Evolutionary conservation across 2,888 invertebrate genomes (phyloP), one percentile per base, ranked within the genome.

Genomic region (Heliconius hortense): DNA sequence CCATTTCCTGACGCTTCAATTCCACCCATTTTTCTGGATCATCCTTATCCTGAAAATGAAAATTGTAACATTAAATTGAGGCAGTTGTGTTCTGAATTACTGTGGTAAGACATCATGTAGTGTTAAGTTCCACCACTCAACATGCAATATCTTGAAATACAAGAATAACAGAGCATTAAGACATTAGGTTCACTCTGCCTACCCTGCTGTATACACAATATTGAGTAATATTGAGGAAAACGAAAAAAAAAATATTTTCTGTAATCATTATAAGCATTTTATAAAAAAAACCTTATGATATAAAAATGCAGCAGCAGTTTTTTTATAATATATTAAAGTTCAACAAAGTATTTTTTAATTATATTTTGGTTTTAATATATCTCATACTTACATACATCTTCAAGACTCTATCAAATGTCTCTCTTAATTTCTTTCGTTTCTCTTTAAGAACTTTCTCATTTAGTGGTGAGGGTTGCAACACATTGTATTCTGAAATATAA

Each of bases 361-460:
- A 8, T 35, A 4, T 43, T 43, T 43, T 43, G 15, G 4, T 43
- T 15, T 15, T 43, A 28, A 24, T 64, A 28, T 24, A 48, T 18
- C 18, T 15, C 24, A 72, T 95, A 96, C 97, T 96, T 96, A 98
- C 98, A 96, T 99, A 98, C 95, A 99, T 97, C 91, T 97, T 96
- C 88, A 98, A 95, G 59, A 99, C 98, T 84, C 99, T 95, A 82
- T 98, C 98, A 90, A 99, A 96, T 2, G 99, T 99, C 89, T 99
- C 99, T 89, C 97, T 96, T 59, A 99, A 94, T 88, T 99, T 99
- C 89, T 98, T 98, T 79, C 99, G 94, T 90, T 99, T 99, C 85
- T 99, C 99, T 88, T 98, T 98, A 70, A 99, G 92, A 1, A 99
- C 99, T 94, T 99, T 99, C 88, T 99, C 99, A 92, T 98, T 99